Percentiles rank a stretch among this genome's conserved stretches.
Evolutionary conservation across 2,888 invertebrate genomes (phyloP).

Genomic region (Abscondita cerata): DNA sequence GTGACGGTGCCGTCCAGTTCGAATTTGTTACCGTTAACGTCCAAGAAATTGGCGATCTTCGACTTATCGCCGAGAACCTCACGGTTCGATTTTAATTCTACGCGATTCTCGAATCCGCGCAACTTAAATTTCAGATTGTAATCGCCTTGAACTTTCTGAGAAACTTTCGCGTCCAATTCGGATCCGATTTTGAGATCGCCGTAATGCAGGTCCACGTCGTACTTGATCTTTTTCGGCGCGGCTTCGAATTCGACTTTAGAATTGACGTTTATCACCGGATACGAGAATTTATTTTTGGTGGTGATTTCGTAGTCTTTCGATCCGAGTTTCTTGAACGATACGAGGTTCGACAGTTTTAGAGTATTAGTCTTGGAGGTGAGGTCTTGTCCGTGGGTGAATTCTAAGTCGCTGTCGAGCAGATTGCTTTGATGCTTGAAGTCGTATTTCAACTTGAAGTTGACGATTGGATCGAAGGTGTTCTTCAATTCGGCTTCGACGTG

Average conservation of each 20-base stretch:
- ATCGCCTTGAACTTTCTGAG: slow-evolving; percentile 60
- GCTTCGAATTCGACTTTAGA: slow-evolving; percentile 64
- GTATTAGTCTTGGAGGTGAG: slow-evolving; percentile 64
- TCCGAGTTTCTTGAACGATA: slow-evolving; percentile 49
- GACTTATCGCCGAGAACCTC: slow-evolving; percentile 66
- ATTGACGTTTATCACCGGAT: slow-evolving; percentile 63
- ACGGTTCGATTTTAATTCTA: slow-evolving; percentile 65
- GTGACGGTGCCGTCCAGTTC: slow-evolving; percentile 66
- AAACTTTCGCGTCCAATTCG: slow-evolving; percentile 58
- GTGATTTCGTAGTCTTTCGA: slow-evolving; percentile 60
- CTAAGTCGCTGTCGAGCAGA: slow-evolving; percentile 42
- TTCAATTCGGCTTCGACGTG: slow-evolving; percentile 62
- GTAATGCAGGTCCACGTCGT: slow-evolving; percentile 66
- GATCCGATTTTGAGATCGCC: slow-evolving; percentile 65
- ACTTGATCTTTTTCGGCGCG: slow-evolving; percentile 64
- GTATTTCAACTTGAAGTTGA: slow-evolving; percentile 68
- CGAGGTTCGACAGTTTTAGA: slow-evolving; percentile 56
- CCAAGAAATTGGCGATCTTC: slow-evolving; percentile 67
- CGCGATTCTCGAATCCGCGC: slow-evolving; percentile 59
- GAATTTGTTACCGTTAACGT: slow-evolving; percentile 68
- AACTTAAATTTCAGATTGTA: slow-evolving; percentile 66
- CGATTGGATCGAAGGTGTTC: slow-evolving; percentile 66
- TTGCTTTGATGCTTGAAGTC: slow-evolving; percentile 49
- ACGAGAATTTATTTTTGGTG: slow-evolving; percentile 64
- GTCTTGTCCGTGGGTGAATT: slow-evolving; percentile 69